A percentile compares a stretch with the other conserved stretches of the same genome.
phyloP scores from a whole-genome alignment of 2,888 invertebrate species.

The Ichneumoninae sp. region DNA sequence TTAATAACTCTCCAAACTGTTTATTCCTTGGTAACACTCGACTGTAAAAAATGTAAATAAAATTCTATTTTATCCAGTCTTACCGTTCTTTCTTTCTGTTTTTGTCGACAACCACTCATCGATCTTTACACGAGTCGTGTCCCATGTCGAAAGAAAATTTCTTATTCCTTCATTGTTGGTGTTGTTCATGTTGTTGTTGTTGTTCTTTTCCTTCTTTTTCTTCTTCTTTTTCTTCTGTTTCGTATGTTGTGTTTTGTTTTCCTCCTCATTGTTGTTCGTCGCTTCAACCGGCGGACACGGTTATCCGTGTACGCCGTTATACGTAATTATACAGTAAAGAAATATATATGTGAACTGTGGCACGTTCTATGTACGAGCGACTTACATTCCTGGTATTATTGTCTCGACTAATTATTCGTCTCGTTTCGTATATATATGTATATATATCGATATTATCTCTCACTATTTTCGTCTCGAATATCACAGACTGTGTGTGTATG shows the following conservation, averaged over 20 bases:
- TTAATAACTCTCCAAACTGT: conserved; percentile 3
- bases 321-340: conserved; percentile 41
- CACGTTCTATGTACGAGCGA: conserved; percentile 69
- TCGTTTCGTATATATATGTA: conserved; percentile 15
- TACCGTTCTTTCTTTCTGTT: conserved; percentile 53
- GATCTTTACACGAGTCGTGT: conserved; percentile 60
- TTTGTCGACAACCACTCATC: conserved; percentile 7
- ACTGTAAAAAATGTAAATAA: conserved; percentile 79
- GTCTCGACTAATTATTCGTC: conserved; percentile 47
- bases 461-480: conserved; percentile 17
- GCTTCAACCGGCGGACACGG: not conserved
- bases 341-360: conserved; percentile 57
- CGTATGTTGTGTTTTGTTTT: conserved; percentile 33
- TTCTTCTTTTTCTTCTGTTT: conserved; percentile 35
- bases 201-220: conserved; percentile 17
- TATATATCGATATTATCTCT: conserved; percentile 31
- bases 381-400: conserved; percentile 60
- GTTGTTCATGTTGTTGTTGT: not conserved
- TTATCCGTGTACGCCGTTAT: conserved; percentile 25
- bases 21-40: conserved; percentile 41
- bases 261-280: not conserved
- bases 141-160: conserved; percentile 37
- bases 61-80: conserved; percentile 69
- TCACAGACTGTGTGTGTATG: conserved; percentile 40
- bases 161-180: not conserved